Conservation (phyloP, 2,888 invertebrate genomes). For the Byasa hedistus region DNA sequence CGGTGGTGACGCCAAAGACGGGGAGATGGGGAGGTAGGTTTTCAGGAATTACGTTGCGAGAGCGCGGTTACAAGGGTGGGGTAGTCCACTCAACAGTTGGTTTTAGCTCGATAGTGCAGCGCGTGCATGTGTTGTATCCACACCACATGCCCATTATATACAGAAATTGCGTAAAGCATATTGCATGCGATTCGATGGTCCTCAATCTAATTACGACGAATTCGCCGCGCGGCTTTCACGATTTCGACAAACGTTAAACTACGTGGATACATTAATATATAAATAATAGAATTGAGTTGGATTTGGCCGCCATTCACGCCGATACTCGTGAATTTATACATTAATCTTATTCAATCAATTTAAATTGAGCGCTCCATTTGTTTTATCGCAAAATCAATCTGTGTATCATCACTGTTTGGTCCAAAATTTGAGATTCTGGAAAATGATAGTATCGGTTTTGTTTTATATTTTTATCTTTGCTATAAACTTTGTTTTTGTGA, state of each 20-base stretch:
- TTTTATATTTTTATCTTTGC: background rate
- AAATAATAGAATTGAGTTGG: constrained; percentile 23
- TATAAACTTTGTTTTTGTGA: too few species aligned
- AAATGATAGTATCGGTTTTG: background rate
- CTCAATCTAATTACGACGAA: constrained; percentile 47
- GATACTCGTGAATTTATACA: constrained; percentile 68
- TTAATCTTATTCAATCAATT: constrained; percentile 76
- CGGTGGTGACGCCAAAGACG: constrained; percentile 61
- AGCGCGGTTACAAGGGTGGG: constrained; percentile 33
- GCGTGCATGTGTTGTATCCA: constrained; percentile 60
- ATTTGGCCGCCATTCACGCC: constrained; percentile 49
- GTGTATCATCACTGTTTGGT: constrained; percentile 60
- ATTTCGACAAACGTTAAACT: constrained; percentile 43
- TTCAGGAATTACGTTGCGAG: constrained; percentile 30
- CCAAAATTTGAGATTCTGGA: constrained; percentile 5
- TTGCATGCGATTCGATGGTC: constrained; percentile 34
- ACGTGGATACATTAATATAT: constrained; percentile 30
- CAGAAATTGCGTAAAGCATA: constrained; percentile 38
- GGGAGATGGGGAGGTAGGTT: constrained; percentile 42
- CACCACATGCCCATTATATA: constrained; percentile 56
- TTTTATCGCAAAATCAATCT: constrained; percentile 72
- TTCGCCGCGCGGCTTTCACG: constrained; percentile 43
- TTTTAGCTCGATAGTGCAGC: constrained; percentile 66
- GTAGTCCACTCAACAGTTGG: constrained; percentile 72
- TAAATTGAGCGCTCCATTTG: constrained; percentile 75